Evolutionary conservation across 2,888 invertebrate species (phyloP), one percentile per base, ranked within the genome.

Genomic region (Synanthedon andrenaeformis): DNA sequence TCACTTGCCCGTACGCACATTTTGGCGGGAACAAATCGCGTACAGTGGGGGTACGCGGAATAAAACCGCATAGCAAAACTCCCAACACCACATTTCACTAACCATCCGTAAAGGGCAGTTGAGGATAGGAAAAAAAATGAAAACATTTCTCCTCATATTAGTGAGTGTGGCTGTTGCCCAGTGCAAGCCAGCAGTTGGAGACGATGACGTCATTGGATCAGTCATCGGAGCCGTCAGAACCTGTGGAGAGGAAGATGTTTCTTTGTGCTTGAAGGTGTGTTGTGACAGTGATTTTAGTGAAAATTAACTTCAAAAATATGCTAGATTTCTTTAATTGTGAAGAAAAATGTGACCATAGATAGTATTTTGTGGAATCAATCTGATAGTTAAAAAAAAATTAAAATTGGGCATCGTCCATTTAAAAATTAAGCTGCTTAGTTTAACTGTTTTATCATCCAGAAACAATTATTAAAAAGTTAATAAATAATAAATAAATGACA

Each of bases 261-360:
- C 91, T 58, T 84, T 93, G 79, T 94, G 93, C 71, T 79, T 93
- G 61, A 94, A 94, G 91, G 93, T 93, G 89, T 79, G 51, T 52
- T 67, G 76, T 73, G 71, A 49, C 12, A 49, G 49, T 49, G 49
- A 17, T n/a, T 41, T 51, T 51, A 42, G 42, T 41, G 17, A 14
- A 13, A 45, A 45, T 45, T 13, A 45, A 14, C 8, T 45, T 13
- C 45, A 45, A n/a, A 45, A 13, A n/a, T 35, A 35, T 35, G 6
- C 4, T 35, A 35, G 28, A 35, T 35, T 35, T 35, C 17, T 35
- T 35, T 35, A 8, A 10, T 10, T 35, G 35, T 35, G 35, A 35
- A 35, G 10, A 10, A 35, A 8, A 8, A 35, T 35, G 35, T 35
- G 35, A 35, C 35, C 10, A 35, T 35, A 35, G 8, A 64, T 52